These are phyloP conservation scores for Dicrostonyx torquatus DNA, from an alignment of 2,797 vertebrate genomes.

Conservation along the genomic window DNA sequence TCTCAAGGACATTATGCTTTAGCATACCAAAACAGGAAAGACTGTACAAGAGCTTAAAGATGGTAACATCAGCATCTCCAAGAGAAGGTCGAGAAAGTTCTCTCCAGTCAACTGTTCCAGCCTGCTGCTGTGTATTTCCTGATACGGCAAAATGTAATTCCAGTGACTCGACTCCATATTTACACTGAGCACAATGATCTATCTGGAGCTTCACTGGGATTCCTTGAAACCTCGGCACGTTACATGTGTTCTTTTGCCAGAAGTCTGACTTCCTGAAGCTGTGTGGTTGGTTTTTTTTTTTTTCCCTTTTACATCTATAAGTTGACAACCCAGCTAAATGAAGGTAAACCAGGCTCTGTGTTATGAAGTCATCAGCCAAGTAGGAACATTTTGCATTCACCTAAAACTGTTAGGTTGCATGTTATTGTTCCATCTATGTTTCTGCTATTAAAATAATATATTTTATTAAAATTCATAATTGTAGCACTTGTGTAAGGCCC, in stretches of 20 bases:
- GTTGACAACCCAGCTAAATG: slow-evolving; percentile 37
- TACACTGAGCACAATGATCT: background rate
- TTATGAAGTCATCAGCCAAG: slow-evolving; percentile 15
- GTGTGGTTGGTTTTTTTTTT: background rate
- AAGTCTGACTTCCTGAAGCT: slow-evolving; percentile 32
- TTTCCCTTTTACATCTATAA: slow-evolving; percentile 26
- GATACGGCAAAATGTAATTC: slow-evolving; percentile 29
- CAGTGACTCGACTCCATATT: background rate
- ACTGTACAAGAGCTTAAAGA: slow-evolving; percentile 56
- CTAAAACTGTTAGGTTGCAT: slow-evolving; percentile 21
- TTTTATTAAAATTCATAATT: slow-evolving; percentile 20
- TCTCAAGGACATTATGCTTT: slow-evolving; percentile 35
- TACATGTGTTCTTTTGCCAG: slow-evolving; percentile 48
- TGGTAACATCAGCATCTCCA: slow-evolving; percentile 56
- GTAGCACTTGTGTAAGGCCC: background rate
- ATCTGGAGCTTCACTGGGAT: slow-evolving; percentile 24
- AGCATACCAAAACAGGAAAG: slow-evolving; percentile 52
- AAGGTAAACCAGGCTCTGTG: slow-evolving; percentile 55
- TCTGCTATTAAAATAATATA: slow-evolving; percentile 39
- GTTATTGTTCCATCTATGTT: background rate
- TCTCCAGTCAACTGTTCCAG: slow-evolving; percentile 60
- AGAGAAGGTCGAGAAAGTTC: slow-evolving; percentile 57
- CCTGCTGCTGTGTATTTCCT: slow-evolving; percentile 22
- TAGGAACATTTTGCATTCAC: slow-evolving; percentile 20
- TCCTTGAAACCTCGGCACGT: slow-evolving; percentile 13